These are phyloP conservation scores for Nomia melanderi DNA, from an alignment of 1,140 invertebrate species.

Conservation along the genomic window DNA sequence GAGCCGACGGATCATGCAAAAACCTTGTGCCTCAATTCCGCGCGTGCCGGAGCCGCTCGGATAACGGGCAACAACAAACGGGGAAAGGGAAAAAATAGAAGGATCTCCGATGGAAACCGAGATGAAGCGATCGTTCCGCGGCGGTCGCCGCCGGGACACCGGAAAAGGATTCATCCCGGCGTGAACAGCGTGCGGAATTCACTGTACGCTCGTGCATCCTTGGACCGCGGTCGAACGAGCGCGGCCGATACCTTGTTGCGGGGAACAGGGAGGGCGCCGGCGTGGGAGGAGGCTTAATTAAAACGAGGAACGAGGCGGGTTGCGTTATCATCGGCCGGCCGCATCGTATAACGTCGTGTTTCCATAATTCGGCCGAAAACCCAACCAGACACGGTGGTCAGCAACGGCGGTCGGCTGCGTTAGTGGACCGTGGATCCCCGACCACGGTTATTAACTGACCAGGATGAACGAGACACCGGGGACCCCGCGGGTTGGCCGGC, in stretches of 20 bases:
- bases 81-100: background rate
- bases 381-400: slow-evolving; percentile 60
- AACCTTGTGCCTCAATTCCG: slow-evolving; percentile 34
- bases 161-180: slow-evolving; percentile 27
- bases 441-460: slow-evolving; percentile 77
- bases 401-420: slow-evolving; percentile 56
- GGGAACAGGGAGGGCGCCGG: background rate
- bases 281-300: slow-evolving; percentile 74
- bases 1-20: slow-evolving; percentile 22
- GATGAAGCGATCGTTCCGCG: no score
- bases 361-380: slow-evolving; percentile 70
- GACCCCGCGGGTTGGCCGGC: slow-evolving; percentile 58
- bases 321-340: slow-evolving; percentile 63
- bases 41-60: slow-evolving; percentile 12
- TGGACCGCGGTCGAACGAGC: slow-evolving; percentile 24
- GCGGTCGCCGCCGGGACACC: slow-evolving; percentile 13
- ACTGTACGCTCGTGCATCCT: background rate
- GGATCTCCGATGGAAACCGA: background rate
- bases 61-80: background rate
- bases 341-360: slow-evolving; percentile 73
- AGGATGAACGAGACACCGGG: slow-evolving; percentile 78
- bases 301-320: slow-evolving; percentile 75
- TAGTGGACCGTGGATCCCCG: slow-evolving; percentile 60
- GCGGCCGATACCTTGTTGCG: slow-evolving; percentile 41
- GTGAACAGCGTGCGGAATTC: background rate